phyloP scores from a whole-genome alignment of 2,797 vertebrate genomes.

The Carcharodon carcharias region DNA sequence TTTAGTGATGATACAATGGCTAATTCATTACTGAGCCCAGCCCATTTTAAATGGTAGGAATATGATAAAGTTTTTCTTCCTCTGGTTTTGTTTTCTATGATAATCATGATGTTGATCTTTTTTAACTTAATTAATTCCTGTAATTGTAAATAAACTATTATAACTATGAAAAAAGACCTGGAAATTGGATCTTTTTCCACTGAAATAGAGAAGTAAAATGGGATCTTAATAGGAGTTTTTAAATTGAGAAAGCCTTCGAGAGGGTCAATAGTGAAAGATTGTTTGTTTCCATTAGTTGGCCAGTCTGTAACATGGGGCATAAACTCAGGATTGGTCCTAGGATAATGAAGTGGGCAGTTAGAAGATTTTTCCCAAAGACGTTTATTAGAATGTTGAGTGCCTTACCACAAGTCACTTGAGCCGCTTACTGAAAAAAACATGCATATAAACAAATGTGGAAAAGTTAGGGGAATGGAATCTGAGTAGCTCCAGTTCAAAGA shows the following conservation, averaged over 20 bases:
- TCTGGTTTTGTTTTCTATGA: not conserved
- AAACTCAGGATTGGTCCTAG: not conserved
- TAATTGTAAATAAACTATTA: no score
- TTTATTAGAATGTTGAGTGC: not conserved
- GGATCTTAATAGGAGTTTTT: not conserved
- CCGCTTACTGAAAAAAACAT: not conserved
- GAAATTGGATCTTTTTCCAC: not conserved
- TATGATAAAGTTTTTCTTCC: not conserved
- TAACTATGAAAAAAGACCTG: not conserved
- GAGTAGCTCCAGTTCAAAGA: not conserved
- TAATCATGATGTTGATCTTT: not conserved
- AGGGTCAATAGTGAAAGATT: not conserved
- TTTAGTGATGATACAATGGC: not conserved
- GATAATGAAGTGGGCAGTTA: not conserved
- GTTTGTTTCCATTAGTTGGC: not conserved
- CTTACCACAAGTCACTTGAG: not conserved
- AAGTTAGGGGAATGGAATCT: not conserved
- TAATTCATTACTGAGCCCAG: not conserved
- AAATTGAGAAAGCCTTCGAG: not conserved
- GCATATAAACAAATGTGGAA: not conserved
- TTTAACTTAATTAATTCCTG: not conserved
- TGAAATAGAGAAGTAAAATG: not conserved
- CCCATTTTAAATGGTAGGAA: not conserved
- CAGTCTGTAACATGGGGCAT: not conserved
- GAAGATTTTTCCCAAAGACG: not conserved